Conservation (phyloP, 2,888 invertebrate genomes). For the Rhingia campestris region DNA sequence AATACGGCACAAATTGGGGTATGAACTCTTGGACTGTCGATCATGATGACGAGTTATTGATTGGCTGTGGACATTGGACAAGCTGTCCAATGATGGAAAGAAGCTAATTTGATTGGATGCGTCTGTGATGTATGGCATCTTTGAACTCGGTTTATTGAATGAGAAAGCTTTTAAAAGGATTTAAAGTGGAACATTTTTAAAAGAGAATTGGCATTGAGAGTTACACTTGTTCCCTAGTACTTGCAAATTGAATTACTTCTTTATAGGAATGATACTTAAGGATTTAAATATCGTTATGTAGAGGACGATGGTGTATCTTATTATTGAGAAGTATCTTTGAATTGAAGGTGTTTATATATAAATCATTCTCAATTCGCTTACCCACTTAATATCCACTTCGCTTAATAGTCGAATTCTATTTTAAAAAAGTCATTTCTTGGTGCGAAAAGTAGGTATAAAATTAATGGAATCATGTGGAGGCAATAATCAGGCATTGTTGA, state of each 20-base stretch:
- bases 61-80: neutral
- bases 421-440: too few species aligned
- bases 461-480: too few species aligned
- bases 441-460: too few species aligned
- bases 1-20: conserved; percentile 15
- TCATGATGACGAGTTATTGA: conserved; percentile 6
- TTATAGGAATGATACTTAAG: too few species aligned
- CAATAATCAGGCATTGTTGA: too few species aligned
- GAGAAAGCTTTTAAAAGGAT: neutral
- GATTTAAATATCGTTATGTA: too few species aligned
- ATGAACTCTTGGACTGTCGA: conserved; percentile 16
- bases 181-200: neutral
- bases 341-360: too few species aligned
- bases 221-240: neutral
- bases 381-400: too few species aligned
- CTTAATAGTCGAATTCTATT: too few species aligned
- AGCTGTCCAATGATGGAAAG: neutral
- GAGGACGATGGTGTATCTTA: too few species aligned
- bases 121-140: conserved; percentile 3
- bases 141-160: neutral
- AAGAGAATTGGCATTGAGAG: neutral
- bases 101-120: conserved; percentile 9
- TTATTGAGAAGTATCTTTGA: too few species aligned
- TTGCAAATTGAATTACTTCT: neutral
- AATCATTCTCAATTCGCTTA: too few species aligned